Evolutionary conservation across 2,113 vertebrate species (phyloP).

Genomic region (Ptilonorhynchus violaceus): DNA sequence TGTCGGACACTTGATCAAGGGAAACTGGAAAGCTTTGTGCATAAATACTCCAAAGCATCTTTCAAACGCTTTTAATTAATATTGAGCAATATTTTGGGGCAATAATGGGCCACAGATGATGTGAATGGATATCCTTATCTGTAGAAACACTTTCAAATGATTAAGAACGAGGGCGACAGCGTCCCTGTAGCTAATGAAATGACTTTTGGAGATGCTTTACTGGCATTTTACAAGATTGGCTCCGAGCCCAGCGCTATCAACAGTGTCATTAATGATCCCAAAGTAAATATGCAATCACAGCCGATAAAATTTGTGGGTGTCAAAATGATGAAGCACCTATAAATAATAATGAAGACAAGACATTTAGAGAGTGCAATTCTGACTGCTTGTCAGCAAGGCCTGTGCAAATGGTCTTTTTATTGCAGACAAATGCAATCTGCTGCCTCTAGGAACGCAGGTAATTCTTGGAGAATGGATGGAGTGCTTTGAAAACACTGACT

Average conservation of each 20-base stretch:
- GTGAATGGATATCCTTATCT: neutral
- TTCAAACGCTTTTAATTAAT: constrained; percentile 22
- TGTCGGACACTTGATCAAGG: neutral
- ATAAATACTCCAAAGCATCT: neutral
- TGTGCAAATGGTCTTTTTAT: constrained; percentile 26
- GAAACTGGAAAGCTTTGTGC: neutral
- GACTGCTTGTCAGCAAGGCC: neutral
- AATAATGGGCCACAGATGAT: neutral
- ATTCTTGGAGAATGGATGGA: neutral
- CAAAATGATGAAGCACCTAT: constrained; percentile 46
- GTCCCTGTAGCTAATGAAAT: neutral
- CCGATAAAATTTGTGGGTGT: constrained; percentile 39
- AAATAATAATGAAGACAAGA: constrained; percentile 55
- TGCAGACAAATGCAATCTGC: constrained; percentile 7
- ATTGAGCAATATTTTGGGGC: neutral
- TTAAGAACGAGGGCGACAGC: neutral
- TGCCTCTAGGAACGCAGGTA: neutral
- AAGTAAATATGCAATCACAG: constrained; percentile 54
- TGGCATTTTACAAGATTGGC: constrained; percentile 38
- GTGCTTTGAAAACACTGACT: neutral
- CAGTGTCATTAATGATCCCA: constrained; percentile 37
- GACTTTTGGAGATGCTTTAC: constrained; percentile 10
- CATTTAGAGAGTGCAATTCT: constrained; percentile 37
- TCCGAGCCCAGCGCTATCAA: constrained; percentile 31
- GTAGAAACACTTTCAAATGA: neutral